These are phyloP conservation scores for Triplophysa tibetana DNA, from an alignment of 2,113 vertebrate genomes.

Conservation along the genomic window DNA sequence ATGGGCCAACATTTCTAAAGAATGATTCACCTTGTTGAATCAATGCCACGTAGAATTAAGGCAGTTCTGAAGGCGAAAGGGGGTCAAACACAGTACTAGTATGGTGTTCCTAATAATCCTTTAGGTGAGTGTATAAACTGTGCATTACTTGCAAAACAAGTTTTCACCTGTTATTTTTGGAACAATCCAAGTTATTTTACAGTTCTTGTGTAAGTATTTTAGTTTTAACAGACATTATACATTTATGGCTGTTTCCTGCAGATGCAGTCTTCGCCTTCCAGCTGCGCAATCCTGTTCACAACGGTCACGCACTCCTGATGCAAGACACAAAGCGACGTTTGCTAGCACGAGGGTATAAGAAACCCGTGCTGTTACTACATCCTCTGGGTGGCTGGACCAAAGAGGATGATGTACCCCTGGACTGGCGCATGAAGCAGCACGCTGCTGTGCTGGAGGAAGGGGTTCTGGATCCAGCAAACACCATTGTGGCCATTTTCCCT, in stretches of 20 bases:
- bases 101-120: too few relatives aligned
- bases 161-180: too few relatives aligned
- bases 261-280: constrained; percentile 95
- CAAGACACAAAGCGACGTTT: constrained; percentile 89
- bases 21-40: too few relatives aligned
- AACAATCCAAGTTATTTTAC: neutral
- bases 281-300: constrained; percentile 95
- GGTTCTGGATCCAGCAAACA: constrained; percentile 85
- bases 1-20: too few relatives aligned
- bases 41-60: too few relatives aligned
- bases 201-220: neutral
- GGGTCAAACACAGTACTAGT: too few relatives aligned
- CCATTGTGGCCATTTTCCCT: constrained; percentile 92
- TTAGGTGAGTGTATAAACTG: too few relatives aligned
- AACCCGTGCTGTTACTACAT: constrained; percentile 91
- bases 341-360: constrained; percentile 86
- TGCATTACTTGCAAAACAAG: too few relatives aligned
- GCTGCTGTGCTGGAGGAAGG: constrained; percentile 88
- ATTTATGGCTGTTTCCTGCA: constrained; percentile 54
- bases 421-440: constrained; percentile 95
- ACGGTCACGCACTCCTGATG: constrained; percentile 94
- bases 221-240: too few relatives aligned
- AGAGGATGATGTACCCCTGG: constrained; percentile 91
- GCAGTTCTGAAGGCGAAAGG: too few relatives aligned
- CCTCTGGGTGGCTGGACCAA: constrained; percentile 98